Percentiles rank a stretch among this genome's conserved stretches.
phyloP scores from a whole-genome alignment of 2,888 invertebrate species.

The Neoascia interrupta region DNA sequence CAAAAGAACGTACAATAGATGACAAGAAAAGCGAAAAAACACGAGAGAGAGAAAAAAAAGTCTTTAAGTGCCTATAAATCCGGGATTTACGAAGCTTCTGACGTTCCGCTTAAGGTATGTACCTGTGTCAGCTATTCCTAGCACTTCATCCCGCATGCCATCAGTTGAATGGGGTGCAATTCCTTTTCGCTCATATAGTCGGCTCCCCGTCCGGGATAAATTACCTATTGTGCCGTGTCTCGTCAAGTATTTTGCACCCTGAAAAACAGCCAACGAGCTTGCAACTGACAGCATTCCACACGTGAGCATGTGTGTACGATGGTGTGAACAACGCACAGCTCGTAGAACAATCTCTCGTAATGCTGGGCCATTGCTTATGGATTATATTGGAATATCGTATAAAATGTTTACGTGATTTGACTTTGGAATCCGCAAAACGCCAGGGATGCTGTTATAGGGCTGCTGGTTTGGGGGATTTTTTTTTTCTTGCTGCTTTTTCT shows the following conservation, averaged over 20 bases:
- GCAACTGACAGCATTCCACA: conserved; percentile 58
- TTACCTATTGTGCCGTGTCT: conserved; percentile 59
- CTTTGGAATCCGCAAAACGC: conserved; percentile 57
- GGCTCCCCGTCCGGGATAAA: conserved; percentile 43
- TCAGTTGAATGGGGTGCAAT: conserved; percentile 11
- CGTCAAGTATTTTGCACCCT: conserved; percentile 36
- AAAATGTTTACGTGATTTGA: conserved; percentile 76
- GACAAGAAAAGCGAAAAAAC: conserved; percentile 21
- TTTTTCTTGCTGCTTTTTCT: conserved; percentile 10
- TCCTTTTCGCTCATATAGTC: conserved; percentile 31
- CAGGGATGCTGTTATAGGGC: too few relatives aligned
- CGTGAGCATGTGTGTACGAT: not conserved
- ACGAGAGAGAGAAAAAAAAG: conserved; percentile 70
- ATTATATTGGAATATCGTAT: conserved; percentile 78
- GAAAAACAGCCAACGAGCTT: conserved; percentile 45
- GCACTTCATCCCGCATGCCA: conserved; percentile 34
- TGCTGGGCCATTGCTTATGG: conserved; percentile 71
- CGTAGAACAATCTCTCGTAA: conserved; percentile 63
- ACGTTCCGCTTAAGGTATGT: conserved; percentile 57
- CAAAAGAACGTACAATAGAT: conserved; percentile 31
- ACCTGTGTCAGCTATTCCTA: conserved; percentile 11
- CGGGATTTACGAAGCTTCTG: conserved; percentile 71
- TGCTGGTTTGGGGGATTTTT: conserved; percentile 7
- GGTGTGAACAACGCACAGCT: conserved; percentile 59
- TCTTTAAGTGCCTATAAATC: conserved; percentile 79